Evolutionary conservation across 2,113 vertebrate species (phyloP).

Genomic region (Machaerirhynchus nigripectus): DNA sequence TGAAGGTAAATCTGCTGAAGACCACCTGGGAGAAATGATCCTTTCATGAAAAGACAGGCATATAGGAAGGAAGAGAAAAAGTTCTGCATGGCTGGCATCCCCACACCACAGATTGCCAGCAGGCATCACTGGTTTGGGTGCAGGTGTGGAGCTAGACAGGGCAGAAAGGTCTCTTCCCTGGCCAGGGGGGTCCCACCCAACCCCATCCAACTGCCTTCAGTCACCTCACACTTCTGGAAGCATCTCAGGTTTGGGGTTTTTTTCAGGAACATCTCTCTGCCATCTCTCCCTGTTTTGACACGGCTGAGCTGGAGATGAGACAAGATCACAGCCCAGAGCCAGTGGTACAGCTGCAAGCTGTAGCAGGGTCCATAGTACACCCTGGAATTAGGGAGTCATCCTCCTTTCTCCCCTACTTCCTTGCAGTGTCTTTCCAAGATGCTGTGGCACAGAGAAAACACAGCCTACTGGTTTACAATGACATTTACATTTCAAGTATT

Average conservation of each 20-base stretch:
- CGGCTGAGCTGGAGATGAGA: background rate
- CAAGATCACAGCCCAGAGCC: background rate
- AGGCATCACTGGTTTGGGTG: background rate
- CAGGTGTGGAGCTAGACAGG: background rate
- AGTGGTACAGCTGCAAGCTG: constrained; percentile 17
- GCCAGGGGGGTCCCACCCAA: background rate
- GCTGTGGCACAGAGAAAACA: background rate
- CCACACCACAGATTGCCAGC: background rate
- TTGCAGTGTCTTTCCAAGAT: background rate
- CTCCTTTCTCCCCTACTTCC: background rate
- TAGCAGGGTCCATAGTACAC: background rate
- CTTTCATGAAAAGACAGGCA: background rate
- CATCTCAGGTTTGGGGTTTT: background rate
- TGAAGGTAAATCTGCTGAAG: background rate
- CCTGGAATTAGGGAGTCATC: background rate
- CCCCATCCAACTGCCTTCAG: background rate
- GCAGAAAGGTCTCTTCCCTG: background rate
- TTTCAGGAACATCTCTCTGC: background rate
- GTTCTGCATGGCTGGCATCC: background rate
- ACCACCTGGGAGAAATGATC: background rate
- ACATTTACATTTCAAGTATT: background rate
- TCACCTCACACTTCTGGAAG: background rate
- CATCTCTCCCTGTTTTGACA: background rate
- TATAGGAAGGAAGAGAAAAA: background rate
- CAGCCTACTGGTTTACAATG: background rate